Conservation (phyloP, 1,140 invertebrate species). For the Neodiprion virginianus region DNA sequence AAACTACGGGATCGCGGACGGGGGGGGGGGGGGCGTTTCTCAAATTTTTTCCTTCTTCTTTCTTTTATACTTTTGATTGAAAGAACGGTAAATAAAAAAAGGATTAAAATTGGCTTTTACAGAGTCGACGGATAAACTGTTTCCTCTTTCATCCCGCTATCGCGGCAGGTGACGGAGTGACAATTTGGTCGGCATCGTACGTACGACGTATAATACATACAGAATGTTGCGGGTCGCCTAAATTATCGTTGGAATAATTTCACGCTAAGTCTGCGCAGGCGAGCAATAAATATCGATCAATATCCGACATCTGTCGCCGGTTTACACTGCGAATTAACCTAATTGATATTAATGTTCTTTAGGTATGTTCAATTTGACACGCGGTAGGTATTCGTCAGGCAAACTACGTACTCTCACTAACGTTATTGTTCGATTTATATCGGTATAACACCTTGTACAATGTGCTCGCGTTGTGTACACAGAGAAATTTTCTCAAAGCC, state of each 20-base stretch:
- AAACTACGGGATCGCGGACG: background rate
- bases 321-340: conserved; percentile 12
- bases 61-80: background rate
- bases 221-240: background rate
- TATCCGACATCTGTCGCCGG: conserved; percentile 15
- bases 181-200: background rate
- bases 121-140: background rate
- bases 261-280: conserved; percentile 5
- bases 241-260: conserved; percentile 14
- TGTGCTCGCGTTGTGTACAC: too few relatives aligned
- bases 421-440: too few relatives aligned
- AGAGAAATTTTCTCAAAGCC: too few relatives aligned
- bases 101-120: too few relatives aligned
- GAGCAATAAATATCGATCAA: conserved; percentile 14
- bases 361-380: background rate
- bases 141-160: background rate
- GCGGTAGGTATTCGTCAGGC: background rate
- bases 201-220: too few relatives aligned
- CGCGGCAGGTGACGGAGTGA: background rate
- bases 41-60: background rate
- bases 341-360: conserved; percentile 15
- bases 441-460: too few relatives aligned
- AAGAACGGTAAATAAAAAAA: too few relatives aligned
- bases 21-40: background rate
- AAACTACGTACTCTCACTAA: background rate